phyloP scores from a whole-genome alignment of 2,888 invertebrate genomes.

The Incurvaria masculella region DNA sequence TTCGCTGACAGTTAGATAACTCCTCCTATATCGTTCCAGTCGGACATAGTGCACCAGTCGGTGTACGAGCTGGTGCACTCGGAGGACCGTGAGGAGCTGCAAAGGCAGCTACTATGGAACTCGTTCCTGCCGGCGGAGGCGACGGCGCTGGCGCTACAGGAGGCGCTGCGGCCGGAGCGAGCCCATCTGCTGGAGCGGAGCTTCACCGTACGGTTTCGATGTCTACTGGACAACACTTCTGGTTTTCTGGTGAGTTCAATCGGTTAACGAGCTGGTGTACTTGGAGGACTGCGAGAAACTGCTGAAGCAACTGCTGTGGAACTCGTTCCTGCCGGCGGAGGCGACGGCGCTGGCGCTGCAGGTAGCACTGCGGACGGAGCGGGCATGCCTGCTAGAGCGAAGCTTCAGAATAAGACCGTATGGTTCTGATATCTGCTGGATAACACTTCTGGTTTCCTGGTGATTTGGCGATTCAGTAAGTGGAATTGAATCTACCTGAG shows the following conservation, averaged over 20 bases:
- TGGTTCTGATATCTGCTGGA: slow-evolving; percentile 98
- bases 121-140: slow-evolving; percentile 83
- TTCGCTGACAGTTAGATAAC: no score
- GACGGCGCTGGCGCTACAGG: slow-evolving; percentile 73
- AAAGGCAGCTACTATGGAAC: slow-evolving; percentile 93
- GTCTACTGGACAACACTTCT: slow-evolving; percentile 98
- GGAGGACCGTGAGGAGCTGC: slow-evolving; percentile 97
- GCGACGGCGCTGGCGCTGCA: slow-evolving; percentile 72
- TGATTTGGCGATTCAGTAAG: no score
- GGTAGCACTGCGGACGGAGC: slow-evolving; percentile 86
- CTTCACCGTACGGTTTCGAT: slow-evolving; percentile 98
- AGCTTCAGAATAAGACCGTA: slow-evolving; percentile 98
- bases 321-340: slow-evolving; percentile 84
- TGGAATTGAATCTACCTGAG: no score
- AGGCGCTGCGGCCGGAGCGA: slow-evolving; percentile 86
- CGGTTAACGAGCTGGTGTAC: slow-evolving; percentile 98
- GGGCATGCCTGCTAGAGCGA: slow-evolving; percentile 87
- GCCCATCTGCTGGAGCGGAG: slow-evolving; percentile 89
- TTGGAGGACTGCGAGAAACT: slow-evolving; percentile 98
- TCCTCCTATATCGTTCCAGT: slow-evolving; percentile 65
- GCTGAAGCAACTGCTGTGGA: slow-evolving; percentile 92
- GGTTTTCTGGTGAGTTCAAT: slow-evolving; percentile 89
- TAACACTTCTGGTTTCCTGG: slow-evolving; percentile 99
- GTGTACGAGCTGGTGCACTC: slow-evolving; percentile 99
- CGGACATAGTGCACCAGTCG: slow-evolving; percentile 99